phyloP scores from a whole-genome alignment of 1,140 invertebrate genomes.

The Neodiprion fabricii region DNA sequence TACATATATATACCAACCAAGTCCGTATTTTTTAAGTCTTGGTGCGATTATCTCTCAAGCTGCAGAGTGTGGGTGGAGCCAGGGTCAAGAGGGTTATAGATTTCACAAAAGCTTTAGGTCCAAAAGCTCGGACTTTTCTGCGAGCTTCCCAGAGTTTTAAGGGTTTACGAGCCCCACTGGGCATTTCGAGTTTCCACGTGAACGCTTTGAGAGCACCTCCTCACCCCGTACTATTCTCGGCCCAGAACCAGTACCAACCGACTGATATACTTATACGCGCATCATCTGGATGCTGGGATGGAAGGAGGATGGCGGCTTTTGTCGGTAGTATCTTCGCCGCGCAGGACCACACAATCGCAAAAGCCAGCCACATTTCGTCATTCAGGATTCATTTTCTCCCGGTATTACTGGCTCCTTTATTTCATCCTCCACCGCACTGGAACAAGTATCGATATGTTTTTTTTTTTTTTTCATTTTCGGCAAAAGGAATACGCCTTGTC shows the following conservation, averaged over 20 bases:
- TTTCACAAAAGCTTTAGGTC: slow-evolving; percentile 11
- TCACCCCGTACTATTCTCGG: slow-evolving; percentile 25
- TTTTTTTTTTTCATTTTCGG: too few species aligned
- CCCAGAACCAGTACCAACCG: not conserved
- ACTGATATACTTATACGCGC: not conserved
- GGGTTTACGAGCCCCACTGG: slow-evolving; percentile 18
- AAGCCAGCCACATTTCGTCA: not conserved
- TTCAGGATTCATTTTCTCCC: not conserved
- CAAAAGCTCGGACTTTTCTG: slow-evolving; percentile 1
- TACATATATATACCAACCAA: too few species aligned
- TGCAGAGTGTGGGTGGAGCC: not conserved
- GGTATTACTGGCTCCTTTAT: too few species aligned
- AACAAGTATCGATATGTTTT: too few species aligned
- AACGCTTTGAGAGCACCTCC: slow-evolving; percentile 31
- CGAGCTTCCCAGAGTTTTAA: slow-evolving; percentile 12
- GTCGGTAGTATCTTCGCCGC: slow-evolving; percentile 4
- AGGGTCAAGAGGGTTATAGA: slow-evolving; percentile 6
- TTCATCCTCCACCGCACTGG: too few species aligned
- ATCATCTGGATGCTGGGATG: not conserved
- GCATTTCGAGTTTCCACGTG: slow-evolving; percentile 30
- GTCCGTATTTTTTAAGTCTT: not conserved
- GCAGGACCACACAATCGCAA: not conserved
- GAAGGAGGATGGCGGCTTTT: not conserved
- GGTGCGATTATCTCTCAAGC: not conserved
- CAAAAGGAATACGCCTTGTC: too few species aligned